Conservation (phyloP, 1,140 invertebrate genomes). For the Listronotus bonariensis region DNA sequence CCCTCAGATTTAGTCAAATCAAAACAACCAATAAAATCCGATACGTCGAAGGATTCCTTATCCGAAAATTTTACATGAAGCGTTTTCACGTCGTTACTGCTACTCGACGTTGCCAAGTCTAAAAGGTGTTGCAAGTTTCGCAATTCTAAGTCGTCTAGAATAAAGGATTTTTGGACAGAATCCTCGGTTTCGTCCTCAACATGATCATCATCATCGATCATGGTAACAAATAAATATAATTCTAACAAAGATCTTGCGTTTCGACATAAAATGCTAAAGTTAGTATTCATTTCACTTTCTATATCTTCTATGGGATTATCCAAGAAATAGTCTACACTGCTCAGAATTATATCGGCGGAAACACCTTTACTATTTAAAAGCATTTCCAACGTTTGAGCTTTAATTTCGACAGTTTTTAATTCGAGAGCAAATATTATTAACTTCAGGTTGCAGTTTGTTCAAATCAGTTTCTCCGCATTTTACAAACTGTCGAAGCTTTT, state of each 20-base stretch:
- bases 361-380: constrained; percentile 67
- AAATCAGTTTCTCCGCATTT: constrained; percentile 61
- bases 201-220: constrained; percentile 19
- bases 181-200: background rate
- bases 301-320: constrained; percentile 41
- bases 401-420: constrained; percentile 75
- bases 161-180: constrained; percentile 9
- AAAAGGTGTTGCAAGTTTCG: constrained; percentile 54
- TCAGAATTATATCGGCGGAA: constrained; percentile 60
- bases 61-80: constrained; percentile 51
- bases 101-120: constrained; percentile 50
- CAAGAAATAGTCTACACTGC: constrained; percentile 59
- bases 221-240: constrained; percentile 45
- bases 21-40: constrained; percentile 63
- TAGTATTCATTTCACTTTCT: constrained; percentile 33
- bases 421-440: constrained; percentile 63
- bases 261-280: constrained; percentile 44
- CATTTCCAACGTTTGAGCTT: constrained; percentile 73
- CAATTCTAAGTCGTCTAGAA: constrained; percentile 43
- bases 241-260: constrained; percentile 51
- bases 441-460: constrained; percentile 60
- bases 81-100: constrained; percentile 39
- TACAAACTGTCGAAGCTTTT: constrained; percentile 73
- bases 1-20: constrained; percentile 57
- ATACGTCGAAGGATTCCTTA: constrained; percentile 39